Evolutionary conservation across 2,797 vertebrate genomes (phyloP), one percentile per base, ranked within the genome.

Genomic region (Phrynocephalus forsythii): DNA sequence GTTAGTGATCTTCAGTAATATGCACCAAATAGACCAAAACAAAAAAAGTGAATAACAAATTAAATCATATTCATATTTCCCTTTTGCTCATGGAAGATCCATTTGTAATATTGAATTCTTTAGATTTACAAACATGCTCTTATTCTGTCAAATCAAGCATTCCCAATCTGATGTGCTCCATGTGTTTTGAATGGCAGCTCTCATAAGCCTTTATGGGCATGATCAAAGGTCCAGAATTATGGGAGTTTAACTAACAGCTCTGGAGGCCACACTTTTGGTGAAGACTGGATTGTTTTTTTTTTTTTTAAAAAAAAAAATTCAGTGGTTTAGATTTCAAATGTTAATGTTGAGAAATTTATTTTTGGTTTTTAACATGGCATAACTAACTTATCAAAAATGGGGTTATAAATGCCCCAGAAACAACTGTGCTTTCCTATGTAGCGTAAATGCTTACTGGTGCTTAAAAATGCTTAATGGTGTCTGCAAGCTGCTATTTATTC

Each of bases 401-500:
- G 52, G 94, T 92, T 88, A 94, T 92, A 85, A 86, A 1, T 92
- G 90, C 92, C 96, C 95, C 94, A 94, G 87, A 92, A 95, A 95
- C 95, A 88, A 76, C 94, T 94, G 93, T 96, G 95, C 95, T 92
- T 96, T 95, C 95, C 93, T 96, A 95, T 95, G 94, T 97, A 97
- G 95, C 96, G 95, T 95, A 96, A 96, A 96, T 95, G 87, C 87
- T 88, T 88, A 88, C 79, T 82, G 87, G 72, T 85, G 87, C 87
- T 85, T 88, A 87, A 75, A 91, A 94, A 95, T 97, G 97, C 97
- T 97, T 96, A 95, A 96, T 96, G 95, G 96, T 97, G 95, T 97
- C 96, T 97, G 96, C 97, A 95, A 97, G 96, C 97, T 97, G 96
- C 97, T 97, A 93, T 97, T 97, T 97, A 96, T 97, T 97, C 96